phyloP scores from a whole-genome alignment of 2,888 invertebrate species.

The Idaea dimidiata region DNA sequence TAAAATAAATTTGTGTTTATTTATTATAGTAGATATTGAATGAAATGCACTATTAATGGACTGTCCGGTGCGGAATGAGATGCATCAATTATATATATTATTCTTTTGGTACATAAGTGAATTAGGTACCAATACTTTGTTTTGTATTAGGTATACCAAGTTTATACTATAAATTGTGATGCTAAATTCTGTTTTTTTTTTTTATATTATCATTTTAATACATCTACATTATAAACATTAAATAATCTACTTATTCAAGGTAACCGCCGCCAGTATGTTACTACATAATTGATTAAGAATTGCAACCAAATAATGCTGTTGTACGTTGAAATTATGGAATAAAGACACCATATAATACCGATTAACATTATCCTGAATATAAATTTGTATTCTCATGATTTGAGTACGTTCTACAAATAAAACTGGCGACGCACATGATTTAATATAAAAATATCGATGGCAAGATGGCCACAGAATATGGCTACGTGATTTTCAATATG shows the following conservation, averaged over 20 bases:
- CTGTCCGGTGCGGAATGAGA: slow-evolving; percentile 46
- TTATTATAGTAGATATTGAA: slow-evolving; percentile 67
- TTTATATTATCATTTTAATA: not conserved
- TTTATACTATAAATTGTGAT: no score
- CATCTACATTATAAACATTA: not conserved
- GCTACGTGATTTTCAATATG: slow-evolving; percentile 39
- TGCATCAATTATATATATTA: slow-evolving; percentile 18
- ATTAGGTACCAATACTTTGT: not conserved
- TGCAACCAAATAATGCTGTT: not conserved
- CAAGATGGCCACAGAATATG: slow-evolving; percentile 76
- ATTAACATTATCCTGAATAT: no score
- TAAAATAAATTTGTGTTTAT: slow-evolving; percentile 66
- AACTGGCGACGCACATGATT: not conserved
- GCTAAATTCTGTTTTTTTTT: no score
- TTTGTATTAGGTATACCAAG: not conserved
- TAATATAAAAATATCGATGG: slow-evolving; percentile 44
- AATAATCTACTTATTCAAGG: not conserved
- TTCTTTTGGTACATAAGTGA: slow-evolving; percentile 10
- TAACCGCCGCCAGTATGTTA: not conserved
- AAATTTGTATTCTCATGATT: not conserved
- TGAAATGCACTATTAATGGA: slow-evolving; percentile 77
- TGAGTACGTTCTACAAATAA: not conserved
- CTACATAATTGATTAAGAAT: not conserved
- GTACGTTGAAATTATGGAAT: no score
- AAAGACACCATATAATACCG: no score